phyloP scores from a whole-genome alignment of 2,888 invertebrate genomes.

The Himalopsyche kuldschensis region DNA sequence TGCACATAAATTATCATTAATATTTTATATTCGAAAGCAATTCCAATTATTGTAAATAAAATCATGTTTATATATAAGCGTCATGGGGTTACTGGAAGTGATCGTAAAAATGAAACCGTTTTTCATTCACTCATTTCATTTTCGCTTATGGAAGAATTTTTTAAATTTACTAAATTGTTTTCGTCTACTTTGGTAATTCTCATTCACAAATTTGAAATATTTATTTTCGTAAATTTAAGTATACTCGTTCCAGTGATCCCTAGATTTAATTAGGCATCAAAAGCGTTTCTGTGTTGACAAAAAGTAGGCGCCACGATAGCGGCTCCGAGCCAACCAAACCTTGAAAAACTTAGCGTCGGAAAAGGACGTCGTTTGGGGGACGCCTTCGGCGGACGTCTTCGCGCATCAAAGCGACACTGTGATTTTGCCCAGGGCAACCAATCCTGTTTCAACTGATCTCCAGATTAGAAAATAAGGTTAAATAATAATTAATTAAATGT shows the following conservation, averaged over 20 bases:
- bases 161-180: no score
- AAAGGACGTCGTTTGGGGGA: slow-evolving; percentile 3
- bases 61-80: neutral
- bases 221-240: neutral
- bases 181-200: no score
- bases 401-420: slow-evolving; percentile 40
- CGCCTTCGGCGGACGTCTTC: slow-evolving; percentile 25
- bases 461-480: slow-evolving; percentile 32
- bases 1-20: neutral
- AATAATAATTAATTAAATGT: neutral
- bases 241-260: neutral
- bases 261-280: neutral
- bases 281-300: slow-evolving; percentile 37
- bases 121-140: no score
- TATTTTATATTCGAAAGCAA: slow-evolving; percentile 16
- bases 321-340: neutral
- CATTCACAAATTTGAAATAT: no score
- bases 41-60: slow-evolving; percentile 9
- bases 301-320: slow-evolving; percentile 20
- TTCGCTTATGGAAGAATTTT: no score
- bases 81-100: neutral
- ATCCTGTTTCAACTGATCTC: slow-evolving; percentile 38
- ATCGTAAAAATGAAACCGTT: no score
- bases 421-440: slow-evolving; percentile 36
- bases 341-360: neutral